phyloP scores from a whole-genome alignment of 1,140 invertebrate genomes.

The Rhynchophorus ferrugineus region DNA sequence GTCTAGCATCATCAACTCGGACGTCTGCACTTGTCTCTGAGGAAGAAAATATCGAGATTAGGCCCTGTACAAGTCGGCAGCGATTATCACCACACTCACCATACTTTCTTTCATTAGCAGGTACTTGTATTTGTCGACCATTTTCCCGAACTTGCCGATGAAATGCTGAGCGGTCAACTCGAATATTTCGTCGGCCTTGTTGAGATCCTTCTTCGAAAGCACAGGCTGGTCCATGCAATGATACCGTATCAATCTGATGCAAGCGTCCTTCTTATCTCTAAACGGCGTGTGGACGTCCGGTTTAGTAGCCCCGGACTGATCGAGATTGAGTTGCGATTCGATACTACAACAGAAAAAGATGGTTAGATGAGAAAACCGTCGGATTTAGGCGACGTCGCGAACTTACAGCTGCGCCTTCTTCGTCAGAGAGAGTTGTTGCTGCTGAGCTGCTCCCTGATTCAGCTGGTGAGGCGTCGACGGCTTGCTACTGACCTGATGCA shows the following conservation, averaged over 20 bases:
- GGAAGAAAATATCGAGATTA: constrained; percentile 25
- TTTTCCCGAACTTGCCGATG: constrained; percentile 63
- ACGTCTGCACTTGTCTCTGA: constrained; percentile 58
- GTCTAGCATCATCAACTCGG: constrained; percentile 67
- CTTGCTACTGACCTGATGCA: not conserved
- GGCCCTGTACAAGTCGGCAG: not conserved
- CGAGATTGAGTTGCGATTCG: constrained; percentile 67
- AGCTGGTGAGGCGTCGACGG: not conserved
- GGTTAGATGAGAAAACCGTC: no score
- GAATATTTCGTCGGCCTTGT: constrained; percentile 71
- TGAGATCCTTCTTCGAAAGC: constrained; percentile 56
- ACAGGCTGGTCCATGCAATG: constrained; percentile 71
- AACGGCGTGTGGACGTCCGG: constrained; percentile 75
- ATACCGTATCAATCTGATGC: constrained; percentile 70
- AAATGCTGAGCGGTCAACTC: constrained; percentile 65
- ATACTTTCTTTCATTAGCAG: constrained; percentile 77
- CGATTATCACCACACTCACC: constrained; percentile 47
- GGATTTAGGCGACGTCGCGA: no score
- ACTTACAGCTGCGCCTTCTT: constrained; percentile 34
- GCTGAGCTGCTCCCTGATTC: constrained; percentile 10
- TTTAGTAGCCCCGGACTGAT: constrained; percentile 68
- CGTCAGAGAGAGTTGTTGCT: constrained; percentile 20
- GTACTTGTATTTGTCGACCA: constrained; percentile 73
- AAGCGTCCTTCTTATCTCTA: constrained; percentile 63
- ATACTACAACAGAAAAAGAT: constrained; percentile 50